These are phyloP conservation scores for Neocloeon triangulifer DNA, from an alignment of 1,140 invertebrate genomes.

Conservation along the genomic window DNA sequence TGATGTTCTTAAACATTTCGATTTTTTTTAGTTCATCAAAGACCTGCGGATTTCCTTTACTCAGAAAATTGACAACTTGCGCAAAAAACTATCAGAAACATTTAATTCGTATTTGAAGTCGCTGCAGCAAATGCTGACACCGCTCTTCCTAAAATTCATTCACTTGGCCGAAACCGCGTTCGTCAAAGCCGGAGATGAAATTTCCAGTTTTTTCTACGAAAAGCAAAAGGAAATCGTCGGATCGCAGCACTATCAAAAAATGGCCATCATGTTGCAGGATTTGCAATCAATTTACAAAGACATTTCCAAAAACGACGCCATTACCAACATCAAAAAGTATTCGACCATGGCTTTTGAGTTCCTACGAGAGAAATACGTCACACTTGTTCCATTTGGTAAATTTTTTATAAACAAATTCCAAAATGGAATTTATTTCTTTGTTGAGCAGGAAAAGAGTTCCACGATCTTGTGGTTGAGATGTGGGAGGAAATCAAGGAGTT, in stretches of 20 bases:
- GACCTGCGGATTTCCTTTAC: slow-evolving; percentile 52
- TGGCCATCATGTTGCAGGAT: slow-evolving; percentile 55
- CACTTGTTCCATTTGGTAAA: slow-evolving; percentile 51
- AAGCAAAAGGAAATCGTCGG: slow-evolving; percentile 49
- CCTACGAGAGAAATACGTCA: slow-evolving; percentile 46
- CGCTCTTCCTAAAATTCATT: slow-evolving; percentile 44
- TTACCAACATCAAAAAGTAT: slow-evolving; percentile 56
- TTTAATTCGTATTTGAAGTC: slow-evolving; percentile 42
- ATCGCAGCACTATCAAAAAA: slow-evolving; percentile 54
- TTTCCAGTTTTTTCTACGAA: slow-evolving; percentile 48
- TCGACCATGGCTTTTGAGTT: slow-evolving; percentile 35
- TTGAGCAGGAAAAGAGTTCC: slow-evolving; percentile 25
- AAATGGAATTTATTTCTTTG: slow-evolving; percentile 6
- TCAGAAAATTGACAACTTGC: slow-evolving; percentile 45
- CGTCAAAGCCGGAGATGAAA: slow-evolving; percentile 45
- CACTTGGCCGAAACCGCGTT: slow-evolving; percentile 48
- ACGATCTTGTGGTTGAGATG: slow-evolving; percentile 44
- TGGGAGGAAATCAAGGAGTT: slow-evolving; percentile 39
- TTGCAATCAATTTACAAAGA: slow-evolving; percentile 52
- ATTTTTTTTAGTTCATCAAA: slow-evolving; percentile 29
- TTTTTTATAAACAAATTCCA: slow-evolving; percentile 3
- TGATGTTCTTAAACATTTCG: slow-evolving; percentile 6
- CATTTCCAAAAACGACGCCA: slow-evolving; percentile 40
- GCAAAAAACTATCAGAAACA: slow-evolving; percentile 32
- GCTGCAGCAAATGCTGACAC: slow-evolving; percentile 43